A percentile compares a stretch with the other conserved stretches of the same genome.
phyloP scores from a whole-genome alignment of 2,888 invertebrate species.

The Ormyrus labotus region DNA sequence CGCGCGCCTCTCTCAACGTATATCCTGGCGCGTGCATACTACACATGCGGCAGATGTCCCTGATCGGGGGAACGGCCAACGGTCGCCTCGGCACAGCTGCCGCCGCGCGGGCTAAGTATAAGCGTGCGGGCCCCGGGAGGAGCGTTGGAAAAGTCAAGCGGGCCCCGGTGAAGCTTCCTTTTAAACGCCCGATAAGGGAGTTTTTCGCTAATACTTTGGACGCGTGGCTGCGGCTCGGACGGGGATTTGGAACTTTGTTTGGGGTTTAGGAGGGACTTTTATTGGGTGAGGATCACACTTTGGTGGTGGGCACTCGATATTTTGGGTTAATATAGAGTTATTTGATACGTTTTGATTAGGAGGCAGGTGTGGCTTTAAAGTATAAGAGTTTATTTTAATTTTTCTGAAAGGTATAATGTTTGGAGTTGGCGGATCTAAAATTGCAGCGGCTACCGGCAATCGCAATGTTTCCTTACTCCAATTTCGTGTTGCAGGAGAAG shows the following conservation, averaged over 20 bases:
- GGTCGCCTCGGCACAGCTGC: conserved; percentile 45
- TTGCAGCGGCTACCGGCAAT: too few species aligned
- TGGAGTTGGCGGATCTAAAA: too few species aligned
- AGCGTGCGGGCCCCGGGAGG: neutral
- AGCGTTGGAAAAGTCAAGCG: conserved; percentile 13
- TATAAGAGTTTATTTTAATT: too few species aligned
- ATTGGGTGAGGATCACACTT: neutral
- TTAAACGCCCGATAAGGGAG: conserved; percentile 17
- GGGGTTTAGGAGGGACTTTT: neutral
- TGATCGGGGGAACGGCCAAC: conserved; percentile 37
- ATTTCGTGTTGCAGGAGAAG: too few species aligned
- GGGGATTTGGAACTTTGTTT: neutral
- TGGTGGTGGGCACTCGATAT: too few species aligned
- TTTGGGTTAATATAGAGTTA: too few species aligned
- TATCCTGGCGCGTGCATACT: neutral
- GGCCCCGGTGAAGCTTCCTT: conserved; percentile 5
- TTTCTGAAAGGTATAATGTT: too few species aligned
- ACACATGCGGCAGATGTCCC: conserved; percentile 32
- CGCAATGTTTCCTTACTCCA: too few species aligned
- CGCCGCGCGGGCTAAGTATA: neutral
- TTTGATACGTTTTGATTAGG: too few species aligned
- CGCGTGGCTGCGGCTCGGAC: neutral
- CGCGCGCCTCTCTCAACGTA: neutral
- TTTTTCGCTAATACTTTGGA: neutral
- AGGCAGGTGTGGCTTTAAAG: too few species aligned